A percentile compares a stretch with the other conserved stretches of the same genome.
Evolutionary conservation across 2,113 vertebrate species (phyloP).

Genomic region (Phocoena sinus): DNA sequence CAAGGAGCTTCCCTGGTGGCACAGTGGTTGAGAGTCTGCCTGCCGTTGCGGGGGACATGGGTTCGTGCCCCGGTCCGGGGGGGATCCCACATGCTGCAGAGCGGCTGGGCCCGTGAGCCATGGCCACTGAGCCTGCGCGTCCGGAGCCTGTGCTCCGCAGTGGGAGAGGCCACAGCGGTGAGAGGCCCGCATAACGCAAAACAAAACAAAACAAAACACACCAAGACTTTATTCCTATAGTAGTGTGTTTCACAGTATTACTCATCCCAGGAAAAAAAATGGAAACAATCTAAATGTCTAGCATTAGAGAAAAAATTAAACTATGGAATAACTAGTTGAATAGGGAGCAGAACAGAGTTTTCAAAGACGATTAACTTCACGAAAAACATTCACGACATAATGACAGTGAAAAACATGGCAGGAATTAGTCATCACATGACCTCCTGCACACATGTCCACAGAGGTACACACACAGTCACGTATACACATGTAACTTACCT

Average conservation of each 20-base stretch:
- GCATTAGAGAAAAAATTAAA: neutral
- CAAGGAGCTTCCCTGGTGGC: neutral
- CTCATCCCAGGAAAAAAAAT: neutral
- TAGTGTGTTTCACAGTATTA: neutral
- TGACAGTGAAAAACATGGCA: neutral
- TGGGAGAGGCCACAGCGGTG: too few relatives aligned
- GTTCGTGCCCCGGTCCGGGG: too few relatives aligned
- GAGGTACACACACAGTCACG: neutral
- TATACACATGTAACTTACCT: neutral
- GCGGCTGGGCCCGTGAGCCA: too few relatives aligned
- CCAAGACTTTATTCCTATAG: neutral
- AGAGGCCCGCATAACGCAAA: too few relatives aligned
- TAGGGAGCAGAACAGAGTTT: neutral
- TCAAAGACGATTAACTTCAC: neutral
- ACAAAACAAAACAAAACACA: neutral
- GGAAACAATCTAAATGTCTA: neutral
- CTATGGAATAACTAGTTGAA: neutral
- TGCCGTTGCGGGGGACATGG: too few relatives aligned
- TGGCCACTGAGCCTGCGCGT: too few relatives aligned
- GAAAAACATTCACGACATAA: neutral
- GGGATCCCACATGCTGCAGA: too few relatives aligned
- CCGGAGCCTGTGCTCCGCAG: too few relatives aligned
- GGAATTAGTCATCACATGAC: neutral
- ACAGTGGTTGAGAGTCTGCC: too few relatives aligned
- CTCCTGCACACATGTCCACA: neutral